Conservation (phyloP, 2,113 vertebrate species). For the Alligator mississippiensis region DNA sequence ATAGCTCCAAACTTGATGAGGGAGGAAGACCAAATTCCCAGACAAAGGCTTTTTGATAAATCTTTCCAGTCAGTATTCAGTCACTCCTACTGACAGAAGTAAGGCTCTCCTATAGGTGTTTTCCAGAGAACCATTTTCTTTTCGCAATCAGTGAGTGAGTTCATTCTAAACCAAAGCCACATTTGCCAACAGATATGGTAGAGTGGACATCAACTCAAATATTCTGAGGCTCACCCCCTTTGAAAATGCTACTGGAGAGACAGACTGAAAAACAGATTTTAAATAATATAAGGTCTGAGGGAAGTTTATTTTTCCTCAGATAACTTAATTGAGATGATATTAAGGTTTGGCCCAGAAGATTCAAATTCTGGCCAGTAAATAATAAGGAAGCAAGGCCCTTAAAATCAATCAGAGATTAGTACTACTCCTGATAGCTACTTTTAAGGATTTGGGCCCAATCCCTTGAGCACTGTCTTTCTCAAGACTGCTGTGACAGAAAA, state of each 20-base stretch:
- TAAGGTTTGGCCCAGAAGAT: not conserved
- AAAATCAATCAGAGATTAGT: not conserved
- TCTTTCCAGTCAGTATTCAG: not conserved
- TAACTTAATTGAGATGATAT: not conserved
- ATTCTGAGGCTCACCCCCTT: not conserved
- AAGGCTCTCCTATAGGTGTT: not conserved
- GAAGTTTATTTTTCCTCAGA: not conserved
- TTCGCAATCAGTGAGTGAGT: not conserved
- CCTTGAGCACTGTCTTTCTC: too few species aligned
- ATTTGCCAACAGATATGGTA: not conserved
- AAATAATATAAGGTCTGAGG: not conserved
- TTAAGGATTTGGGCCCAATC: too few species aligned
- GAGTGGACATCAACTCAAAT: not conserved
- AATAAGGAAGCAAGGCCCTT: not conserved
- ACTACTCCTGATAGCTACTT: too few species aligned
- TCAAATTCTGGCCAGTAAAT: not conserved
- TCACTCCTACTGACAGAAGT: accelerated
- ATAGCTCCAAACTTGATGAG: not conserved
- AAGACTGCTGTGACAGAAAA: too few species aligned
- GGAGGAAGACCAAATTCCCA: not conserved
- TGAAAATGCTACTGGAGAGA: not conserved
- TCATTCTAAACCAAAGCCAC: not conserved
- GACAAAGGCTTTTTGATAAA: not conserved
- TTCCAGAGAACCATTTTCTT: not conserved
- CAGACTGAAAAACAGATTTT: not conserved